Evolutionary conservation across 1,140 invertebrate species (phyloP).

Genomic region (Whitmania pigra): DNA sequence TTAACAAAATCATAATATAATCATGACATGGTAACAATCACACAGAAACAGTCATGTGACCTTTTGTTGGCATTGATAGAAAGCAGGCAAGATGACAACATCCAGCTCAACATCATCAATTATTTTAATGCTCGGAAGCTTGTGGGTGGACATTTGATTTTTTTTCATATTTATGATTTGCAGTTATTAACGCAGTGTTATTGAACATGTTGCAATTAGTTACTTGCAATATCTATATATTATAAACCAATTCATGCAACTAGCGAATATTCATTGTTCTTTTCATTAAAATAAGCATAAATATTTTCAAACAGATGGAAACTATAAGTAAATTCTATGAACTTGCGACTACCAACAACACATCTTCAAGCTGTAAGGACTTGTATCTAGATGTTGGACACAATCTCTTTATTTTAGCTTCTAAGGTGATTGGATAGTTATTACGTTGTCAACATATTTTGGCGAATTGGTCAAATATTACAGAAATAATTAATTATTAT

Average conservation of each 20-base stretch:
- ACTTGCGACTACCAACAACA: constrained; percentile 44
- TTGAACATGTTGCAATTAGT: no score
- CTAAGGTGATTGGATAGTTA: constrained; percentile 44
- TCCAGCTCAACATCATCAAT: constrained; percentile 77
- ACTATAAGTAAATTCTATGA: constrained; percentile 18
- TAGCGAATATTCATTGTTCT: no score
- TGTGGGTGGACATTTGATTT: constrained; percentile 27
- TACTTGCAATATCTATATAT: no score
- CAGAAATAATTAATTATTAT: no score
- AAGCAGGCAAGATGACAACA: constrained; percentile 82
- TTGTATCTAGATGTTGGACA: constrained; percentile 67
- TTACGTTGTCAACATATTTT: no score
- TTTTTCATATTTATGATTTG: constrained; percentile 22
- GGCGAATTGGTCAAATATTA: no score
- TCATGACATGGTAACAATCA: background rate
- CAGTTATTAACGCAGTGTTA: no score
- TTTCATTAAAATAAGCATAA: no score
- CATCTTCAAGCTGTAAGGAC: constrained; percentile 33
- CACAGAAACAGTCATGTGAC: constrained; percentile 86
- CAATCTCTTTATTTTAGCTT: constrained; percentile 96
- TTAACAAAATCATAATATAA: background rate
- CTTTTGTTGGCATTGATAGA: constrained; percentile 97
- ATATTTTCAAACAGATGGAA: no score
- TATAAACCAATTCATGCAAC: no score
- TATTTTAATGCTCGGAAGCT: constrained; percentile 76